Base-by-base conservation (phyloP, 2,797 vertebrate species). In the Xenops minutus region DNA sequence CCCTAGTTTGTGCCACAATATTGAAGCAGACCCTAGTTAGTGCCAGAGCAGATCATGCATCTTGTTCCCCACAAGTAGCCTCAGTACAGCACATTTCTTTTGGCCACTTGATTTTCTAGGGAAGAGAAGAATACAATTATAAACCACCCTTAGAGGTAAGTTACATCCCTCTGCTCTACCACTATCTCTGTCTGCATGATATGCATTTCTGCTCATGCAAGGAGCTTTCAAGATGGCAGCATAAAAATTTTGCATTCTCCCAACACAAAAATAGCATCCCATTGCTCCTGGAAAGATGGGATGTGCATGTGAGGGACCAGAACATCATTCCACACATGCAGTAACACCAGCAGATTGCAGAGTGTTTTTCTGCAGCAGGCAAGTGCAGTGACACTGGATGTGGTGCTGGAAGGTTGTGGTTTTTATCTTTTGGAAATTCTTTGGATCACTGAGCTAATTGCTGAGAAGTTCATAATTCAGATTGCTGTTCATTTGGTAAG, bases 261-360 rank as follows among this genome's bases (percentile, higher is more conserved):
- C 90, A 86, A 88, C 51, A 81, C 43, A 29, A 88, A 91, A 92
- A 71, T 3, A 71, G 26, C 89, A 93, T 92, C 84, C 85, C 78
- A 93, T 89, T 52, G 12, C 44, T 93, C 44, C 20, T 77, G 56
- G 48, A 72, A 81, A 46, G 44, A 88, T 88, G 92, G 89, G 92
- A 94, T 92, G 78, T 6, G 58, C 86, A 93, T 94, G 64, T 62
- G 49, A 80, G 61, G 56, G 49, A 63, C 32, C 14, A 41, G 63
- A 55, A 49, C 26, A n/a, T 62, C 3, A 0, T 88, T 44, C 79
- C 55, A 37, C 43, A 74, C 69, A 89, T 92, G 93, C 89, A 74
- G 14, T 16, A 63, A 34, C 59, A 32, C 19, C 48, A 79, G 48
- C 44, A 85, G 78, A 23, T 63, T 66, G 46, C 76, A 78, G 67